These are phyloP conservation scores for Tanytarsus gracilentus DNA, from an alignment of 2,888 invertebrate species.

Conservation along the genomic window DNA sequence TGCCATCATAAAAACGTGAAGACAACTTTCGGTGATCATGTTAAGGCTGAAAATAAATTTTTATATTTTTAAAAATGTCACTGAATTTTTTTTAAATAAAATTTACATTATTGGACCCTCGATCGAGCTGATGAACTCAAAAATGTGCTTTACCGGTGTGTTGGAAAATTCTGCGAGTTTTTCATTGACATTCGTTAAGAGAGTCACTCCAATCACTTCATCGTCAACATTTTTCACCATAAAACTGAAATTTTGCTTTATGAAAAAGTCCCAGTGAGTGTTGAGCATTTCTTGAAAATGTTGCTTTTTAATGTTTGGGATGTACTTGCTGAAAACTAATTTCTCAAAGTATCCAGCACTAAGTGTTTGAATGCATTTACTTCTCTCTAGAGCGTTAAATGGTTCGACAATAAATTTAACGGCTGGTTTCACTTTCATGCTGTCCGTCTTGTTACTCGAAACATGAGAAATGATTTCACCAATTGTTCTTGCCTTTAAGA, in stretches of 20 bases:
- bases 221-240: not conserved
- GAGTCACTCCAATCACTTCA: not conserved
- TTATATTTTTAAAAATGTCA: not conserved
- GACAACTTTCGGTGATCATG: too few relatives aligned
- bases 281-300: not conserved
- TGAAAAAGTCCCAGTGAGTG: not conserved
- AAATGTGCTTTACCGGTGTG: not conserved
- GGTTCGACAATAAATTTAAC: not conserved
- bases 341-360: not conserved
- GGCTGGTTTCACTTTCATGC: not conserved
- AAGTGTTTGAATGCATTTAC: not conserved
- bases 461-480: not conserved
- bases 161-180: not conserved
- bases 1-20: not conserved
- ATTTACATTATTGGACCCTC: not conserved
- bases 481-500: not conserved
- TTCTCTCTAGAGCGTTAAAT: not conserved
- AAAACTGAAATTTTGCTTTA: not conserved
- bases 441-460: not conserved
- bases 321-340: not conserved
- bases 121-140: not conserved
- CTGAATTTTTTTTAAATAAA: not conserved
- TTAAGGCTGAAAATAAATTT: not conserved
- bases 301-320: not conserved
- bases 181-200: not conserved